Base-by-base conservation (phyloP, 2,113 vertebrate genomes). In the Callorhinus ursinus region DNA sequence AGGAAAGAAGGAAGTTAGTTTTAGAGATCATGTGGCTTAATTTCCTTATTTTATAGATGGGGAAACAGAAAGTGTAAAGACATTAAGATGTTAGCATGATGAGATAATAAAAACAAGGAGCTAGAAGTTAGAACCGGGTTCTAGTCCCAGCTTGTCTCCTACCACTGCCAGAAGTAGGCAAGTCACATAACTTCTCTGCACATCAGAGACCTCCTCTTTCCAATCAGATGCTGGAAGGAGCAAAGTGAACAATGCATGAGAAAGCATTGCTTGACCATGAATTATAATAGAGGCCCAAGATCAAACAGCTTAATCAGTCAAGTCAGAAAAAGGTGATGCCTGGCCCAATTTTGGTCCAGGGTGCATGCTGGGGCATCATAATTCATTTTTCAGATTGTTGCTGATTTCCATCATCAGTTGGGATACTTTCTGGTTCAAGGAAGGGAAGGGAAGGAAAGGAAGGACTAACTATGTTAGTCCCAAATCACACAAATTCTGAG, bases 381-480 rank as follows among this genome's bases (percentile, higher is more conserved):
- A 87, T 39, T 86, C 53, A 90, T 81, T 77, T 82, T 96, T 90
- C 81, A 95, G 46, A 51, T 18, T 53, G 76, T 46, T 86, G 51
- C 74, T 90, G 53, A 90, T 67, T 93, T 71, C 49, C 28, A 33
- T 63, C 57, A 69, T 74, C 74, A 87, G 24, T 18, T 3, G 4
- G 61, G 86, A 77, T 53, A 67, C 1, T 59, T 93, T 77, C 61
- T 63, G 14, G 22, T 59, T 88, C 59, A 46, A 31, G 9, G 11
- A 12, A 26, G 15, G 21, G 24, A 81, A 94, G 19, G 28, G 36
- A 36, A 36, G 36, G 36, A 36, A 39, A 39, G 39, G 39, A 39
- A 39, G 39, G 4, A 39, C 39, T 39, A 26, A 49, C 10, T 33
- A 55, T 36, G 46, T n/a, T 55, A 71, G 9, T 31, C 26, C 81